Conservation (phyloP, 92 coral and sea anemone genomes). For the Diadumene lineata region DNA sequence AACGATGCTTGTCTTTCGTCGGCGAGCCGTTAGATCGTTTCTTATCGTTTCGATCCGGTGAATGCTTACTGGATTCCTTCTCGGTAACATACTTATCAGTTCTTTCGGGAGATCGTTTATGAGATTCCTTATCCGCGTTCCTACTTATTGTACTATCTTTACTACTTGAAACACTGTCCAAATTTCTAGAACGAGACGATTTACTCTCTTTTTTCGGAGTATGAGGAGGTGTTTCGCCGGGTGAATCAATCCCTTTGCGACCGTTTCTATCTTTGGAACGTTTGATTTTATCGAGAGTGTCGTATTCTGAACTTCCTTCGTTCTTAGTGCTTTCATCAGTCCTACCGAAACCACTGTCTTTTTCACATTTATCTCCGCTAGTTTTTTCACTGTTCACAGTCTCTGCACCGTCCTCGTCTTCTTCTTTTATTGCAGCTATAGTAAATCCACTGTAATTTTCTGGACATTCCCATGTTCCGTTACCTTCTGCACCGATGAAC, state of each 20-base stretch:
- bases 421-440: constrained; percentile 92
- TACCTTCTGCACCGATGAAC: constrained; percentile 86
- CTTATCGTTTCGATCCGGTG: constrained; percentile 44
- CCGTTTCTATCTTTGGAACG: constrained; percentile 47
- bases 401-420: constrained; percentile 88
- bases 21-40: constrained; percentile 71
- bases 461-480: constrained; percentile 69
- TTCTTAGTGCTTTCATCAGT: constrained; percentile 93
- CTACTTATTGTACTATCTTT: constrained; percentile 51
- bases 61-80: constrained; percentile 56
- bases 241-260: constrained; percentile 42
- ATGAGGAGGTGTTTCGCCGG: constrained; percentile 54
- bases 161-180: constrained; percentile 50
- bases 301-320: constrained; percentile 94
- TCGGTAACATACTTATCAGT: constrained; percentile 22
- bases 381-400: constrained; percentile 71
- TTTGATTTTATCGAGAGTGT: constrained; percentile 66
- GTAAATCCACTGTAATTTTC: constrained; percentile 68
- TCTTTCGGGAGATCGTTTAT: constrained; percentile 47
- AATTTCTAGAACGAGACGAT: constrained; percentile 44
- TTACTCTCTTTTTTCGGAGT: constrained; percentile 52
- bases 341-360: constrained; percentile 94
- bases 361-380: constrained; percentile 90
- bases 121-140: constrained; percentile 44
- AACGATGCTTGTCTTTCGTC: constrained; percentile 63